A percentile compares a stretch with the other conserved stretches of the same genome.
phyloP scores from a whole-genome alignment of 1,140 invertebrate species.

The Drosophila cardini region DNA sequence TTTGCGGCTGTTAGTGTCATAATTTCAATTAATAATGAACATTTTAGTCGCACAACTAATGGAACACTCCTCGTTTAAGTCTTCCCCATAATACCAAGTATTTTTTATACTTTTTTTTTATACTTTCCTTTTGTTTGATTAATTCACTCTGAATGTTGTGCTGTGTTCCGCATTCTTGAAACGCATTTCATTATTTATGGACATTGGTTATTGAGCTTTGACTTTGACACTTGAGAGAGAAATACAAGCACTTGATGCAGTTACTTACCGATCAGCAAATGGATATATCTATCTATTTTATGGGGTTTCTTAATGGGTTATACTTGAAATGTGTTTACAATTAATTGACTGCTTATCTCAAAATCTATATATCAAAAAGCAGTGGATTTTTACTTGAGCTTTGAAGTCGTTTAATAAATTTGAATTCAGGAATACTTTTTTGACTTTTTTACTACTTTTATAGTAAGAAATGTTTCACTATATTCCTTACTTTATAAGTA shows the following conservation, averaged over 20 bases:
- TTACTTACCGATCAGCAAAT: background rate
- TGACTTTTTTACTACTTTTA: background rate
- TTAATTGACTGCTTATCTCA: background rate
- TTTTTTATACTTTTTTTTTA: too few relatives aligned
- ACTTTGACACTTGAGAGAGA: constrained; percentile 40
- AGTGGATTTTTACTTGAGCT: background rate
- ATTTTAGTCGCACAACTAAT: background rate
- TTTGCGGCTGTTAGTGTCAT: constrained; percentile 31
- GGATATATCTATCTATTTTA: background rate
- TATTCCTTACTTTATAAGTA: too few relatives aligned
- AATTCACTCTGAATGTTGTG: constrained; percentile 21
- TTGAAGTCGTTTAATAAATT: background rate
- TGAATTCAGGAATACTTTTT: background rate
- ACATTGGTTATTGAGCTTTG: constrained; percentile 60
- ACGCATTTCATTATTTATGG: constrained; percentile 54
- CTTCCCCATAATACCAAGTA: too few relatives aligned
- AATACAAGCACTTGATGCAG: background rate
- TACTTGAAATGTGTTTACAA: background rate
- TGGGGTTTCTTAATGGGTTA: background rate
- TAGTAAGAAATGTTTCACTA: too few relatives aligned
- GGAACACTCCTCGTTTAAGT: background rate
- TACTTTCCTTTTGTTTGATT: constrained; percentile 40
- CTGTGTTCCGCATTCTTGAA: constrained; percentile 68
- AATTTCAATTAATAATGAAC: constrained; percentile 7
- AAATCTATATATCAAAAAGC: constrained; percentile 3